phyloP scores from a whole-genome alignment of 2,113 vertebrate species.

The Chaenogobius annularis region DNA sequence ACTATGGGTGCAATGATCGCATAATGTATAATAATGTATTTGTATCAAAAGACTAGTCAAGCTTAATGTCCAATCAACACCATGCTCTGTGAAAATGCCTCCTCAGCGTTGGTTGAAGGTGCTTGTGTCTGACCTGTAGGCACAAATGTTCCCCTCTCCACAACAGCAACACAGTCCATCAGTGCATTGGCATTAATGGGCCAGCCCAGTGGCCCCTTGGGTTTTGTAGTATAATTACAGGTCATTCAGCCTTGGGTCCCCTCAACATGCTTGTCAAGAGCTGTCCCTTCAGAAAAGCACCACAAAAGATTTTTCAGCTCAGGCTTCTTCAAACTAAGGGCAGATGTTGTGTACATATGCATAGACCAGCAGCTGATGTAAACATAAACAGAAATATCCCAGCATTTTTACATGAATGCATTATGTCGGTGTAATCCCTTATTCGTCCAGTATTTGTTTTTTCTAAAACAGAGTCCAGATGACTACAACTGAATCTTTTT shows the following conservation, averaged over 20 bases:
- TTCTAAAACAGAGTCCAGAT: no score
- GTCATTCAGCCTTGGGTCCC: constrained; percentile 45
- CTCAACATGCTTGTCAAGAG: constrained; percentile 38
- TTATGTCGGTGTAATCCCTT: no score
- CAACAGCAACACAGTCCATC: constrained; percentile 58
- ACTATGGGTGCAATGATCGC: neutral
- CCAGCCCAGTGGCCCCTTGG: constrained; percentile 30
- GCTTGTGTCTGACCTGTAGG: constrained; percentile 26
- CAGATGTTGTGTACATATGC: neutral
- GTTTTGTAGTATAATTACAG: constrained; percentile 67
- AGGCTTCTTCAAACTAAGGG: constrained; percentile 19
- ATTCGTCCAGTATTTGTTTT: no score
- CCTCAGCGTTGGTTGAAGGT: constrained; percentile 42
- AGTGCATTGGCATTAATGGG: constrained; percentile 54
- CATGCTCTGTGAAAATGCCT: constrained; percentile 25
- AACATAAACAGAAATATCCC: constrained; percentile 19
- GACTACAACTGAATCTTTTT: no score
- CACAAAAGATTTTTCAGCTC: neutral
- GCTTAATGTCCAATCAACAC: neutral
- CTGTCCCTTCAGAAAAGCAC: constrained; percentile 14
- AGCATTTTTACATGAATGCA: constrained; percentile 14
- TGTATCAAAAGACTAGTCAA: neutral
- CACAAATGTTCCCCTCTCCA: constrained; percentile 23
- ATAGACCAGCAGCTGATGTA: neutral
- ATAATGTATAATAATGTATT: neutral